phyloP scores from a whole-genome alignment of 2,797 vertebrate genomes.

The Pseudocheirus occidentalis region DNA sequence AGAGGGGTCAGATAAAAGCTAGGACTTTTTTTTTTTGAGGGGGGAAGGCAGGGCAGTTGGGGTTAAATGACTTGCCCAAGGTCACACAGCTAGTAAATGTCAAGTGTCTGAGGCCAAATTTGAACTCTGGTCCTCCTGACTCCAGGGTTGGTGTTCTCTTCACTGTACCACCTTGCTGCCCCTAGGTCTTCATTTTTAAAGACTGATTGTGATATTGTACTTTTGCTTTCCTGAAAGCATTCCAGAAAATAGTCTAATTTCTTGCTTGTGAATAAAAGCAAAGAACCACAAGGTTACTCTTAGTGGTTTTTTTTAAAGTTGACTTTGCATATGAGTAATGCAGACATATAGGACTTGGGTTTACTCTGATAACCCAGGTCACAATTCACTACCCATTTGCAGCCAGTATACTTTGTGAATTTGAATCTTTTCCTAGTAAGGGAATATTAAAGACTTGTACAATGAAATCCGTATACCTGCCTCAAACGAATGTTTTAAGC shows the following conservation, averaged over 20 bases:
- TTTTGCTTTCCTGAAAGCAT: conserved; percentile 23
- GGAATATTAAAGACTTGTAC: background rate
- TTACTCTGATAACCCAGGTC: background rate
- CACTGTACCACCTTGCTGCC: too few species aligned
- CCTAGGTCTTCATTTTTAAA: background rate
- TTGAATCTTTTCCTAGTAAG: background rate
- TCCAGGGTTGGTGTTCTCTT: too few species aligned
- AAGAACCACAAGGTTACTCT: background rate
- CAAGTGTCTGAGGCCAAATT: too few species aligned
- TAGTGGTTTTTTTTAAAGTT: background rate
- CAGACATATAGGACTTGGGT: background rate
- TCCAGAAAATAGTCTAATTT: background rate
- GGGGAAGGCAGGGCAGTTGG: too few species aligned
- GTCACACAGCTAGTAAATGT: too few species aligned
- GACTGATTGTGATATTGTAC: background rate
- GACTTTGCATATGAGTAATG: background rate
- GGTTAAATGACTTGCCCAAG: too few species aligned
- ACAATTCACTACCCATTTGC: background rate
- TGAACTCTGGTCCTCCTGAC: too few species aligned
- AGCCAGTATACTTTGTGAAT: background rate
- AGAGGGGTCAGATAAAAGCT: background rate
- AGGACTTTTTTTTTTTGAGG: background rate
- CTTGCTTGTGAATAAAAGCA: background rate
- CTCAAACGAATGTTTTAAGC: background rate
- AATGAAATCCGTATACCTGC: background rate